Base-by-base conservation (phyloP, 1,140 invertebrate genomes). In the Eciton burchellii region DNA sequence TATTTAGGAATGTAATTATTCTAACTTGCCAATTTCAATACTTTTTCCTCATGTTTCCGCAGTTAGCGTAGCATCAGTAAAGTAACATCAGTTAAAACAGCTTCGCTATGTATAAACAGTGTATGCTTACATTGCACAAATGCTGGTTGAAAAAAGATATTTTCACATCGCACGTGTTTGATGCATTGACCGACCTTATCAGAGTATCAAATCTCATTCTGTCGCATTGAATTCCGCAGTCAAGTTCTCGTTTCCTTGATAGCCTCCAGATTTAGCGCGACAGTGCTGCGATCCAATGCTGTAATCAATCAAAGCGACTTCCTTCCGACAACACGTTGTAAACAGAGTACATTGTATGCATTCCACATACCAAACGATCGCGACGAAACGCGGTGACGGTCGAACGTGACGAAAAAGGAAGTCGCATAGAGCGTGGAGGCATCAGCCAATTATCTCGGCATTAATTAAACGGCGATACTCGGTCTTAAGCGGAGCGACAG, bases 391-490 rank as follows among this genome's bases (percentile, higher is more conserved):
- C n/a, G n/a, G 54, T 21, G 72, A 24, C n/a, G n/a, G 54, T 21
- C 26, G 19, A 21, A 65, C 4, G 21, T 21, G 21, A 35, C 14
- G 47, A 87, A 54, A 62, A 83, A 81, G 62, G 24, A 71, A 71
- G 14, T 16, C 19, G 21, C 57, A 62, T 26, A 56, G 52, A 21
- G 21, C 57, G 49, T 26, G 41, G 52, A 21, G 2, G 45, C 62
- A 35, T 14, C 21, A 66, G 83, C 43, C 73, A 70, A 82, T 89
- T 92, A 92, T 91, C 91, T 91, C 81, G 63, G 85, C 89, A 71
- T 84, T 92, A 92, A 92, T 92, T 92, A 90, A 91, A 85, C 63
- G 86, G 45, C 74, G 35, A 60, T 52, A 26, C 35, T 52, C 41
- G 63, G 45, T 26, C 29, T 79, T 70, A 68, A 52, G 49, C 12